Evolutionary conservation across 2,113 vertebrate species (phyloP), one percentile per base, ranked within the genome.

Genomic region (Coptodon rendalli): DNA sequence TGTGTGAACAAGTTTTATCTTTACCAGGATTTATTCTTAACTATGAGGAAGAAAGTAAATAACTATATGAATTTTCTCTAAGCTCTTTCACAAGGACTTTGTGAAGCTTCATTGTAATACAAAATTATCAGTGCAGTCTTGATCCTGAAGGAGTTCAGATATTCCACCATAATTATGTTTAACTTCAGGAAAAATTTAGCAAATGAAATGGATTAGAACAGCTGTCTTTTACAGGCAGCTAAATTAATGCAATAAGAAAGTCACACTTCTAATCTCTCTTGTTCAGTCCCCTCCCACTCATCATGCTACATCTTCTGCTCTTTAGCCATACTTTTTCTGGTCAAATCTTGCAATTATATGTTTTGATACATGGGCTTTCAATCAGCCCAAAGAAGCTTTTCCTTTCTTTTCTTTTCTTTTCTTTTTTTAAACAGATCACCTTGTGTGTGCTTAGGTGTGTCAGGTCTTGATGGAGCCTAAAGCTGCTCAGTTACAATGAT

Each of bases 401-500:
- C 27, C 22, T 45, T 40, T 45, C 22, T 45, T 43, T 19, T 45
- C 48, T 11, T 8, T 19, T 29, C 17, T 73, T 68, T 66, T 29
- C 11, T 5, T 59, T 27, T 43, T 45, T 73, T 48, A 48, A 73
- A 27, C 68, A 81, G 61, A 68, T 90, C 82, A 82, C 83, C 80
- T 82, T 59, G 36, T 81, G 34, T 86, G 38, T 22, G 4, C 57
- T 43, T 68, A 9, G 79, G 86, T 83, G 61, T 84, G 57, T 90
- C 86, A 57, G n/a, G 57, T 29, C 27, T 73, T 85, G 57, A 36
- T 63, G 57, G 81, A 88, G 83, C 85, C 81, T 80, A 80, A 89
- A 91, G 71, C 81, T 48, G 29, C 48, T 88, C 79, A 76, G 76
- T 80, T 76, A 82, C 86, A 91, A 91, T 93, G 91, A 94, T 90